Conservation (phyloP, 2,113 vertebrate species). For the Gavialis gangeticus region DNA sequence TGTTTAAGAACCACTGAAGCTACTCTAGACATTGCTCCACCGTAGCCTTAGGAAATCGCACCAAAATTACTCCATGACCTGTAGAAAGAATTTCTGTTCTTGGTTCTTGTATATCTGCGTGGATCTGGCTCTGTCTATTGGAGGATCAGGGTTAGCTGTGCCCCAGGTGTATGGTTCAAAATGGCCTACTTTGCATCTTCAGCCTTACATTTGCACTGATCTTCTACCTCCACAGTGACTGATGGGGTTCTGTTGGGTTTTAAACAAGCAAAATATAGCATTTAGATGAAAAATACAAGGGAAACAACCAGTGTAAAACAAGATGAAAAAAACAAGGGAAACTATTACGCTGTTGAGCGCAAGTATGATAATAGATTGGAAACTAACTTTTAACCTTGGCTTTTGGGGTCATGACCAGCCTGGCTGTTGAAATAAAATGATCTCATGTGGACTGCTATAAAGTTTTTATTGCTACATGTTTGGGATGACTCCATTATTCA, state of each 20-base stretch:
- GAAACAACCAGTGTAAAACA: neutral
- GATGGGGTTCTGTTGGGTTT: too few relatives aligned
- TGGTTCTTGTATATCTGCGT: neutral
- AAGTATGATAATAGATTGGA: neutral
- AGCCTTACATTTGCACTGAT: neutral
- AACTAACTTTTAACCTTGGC: neutral
- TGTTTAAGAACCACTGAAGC: neutral
- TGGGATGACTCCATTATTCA: neutral
- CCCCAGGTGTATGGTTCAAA: neutral
- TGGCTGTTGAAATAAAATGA: neutral
- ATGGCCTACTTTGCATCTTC: neutral
- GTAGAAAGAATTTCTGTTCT: neutral
- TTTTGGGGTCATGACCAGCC: neutral
- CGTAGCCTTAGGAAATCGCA: neutral
- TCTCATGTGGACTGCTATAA: neutral
- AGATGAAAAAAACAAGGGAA: neutral
- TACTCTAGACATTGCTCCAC: neutral
- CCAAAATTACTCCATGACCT: neutral
- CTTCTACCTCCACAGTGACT: neutral
- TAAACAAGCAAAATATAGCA: too few relatives aligned
- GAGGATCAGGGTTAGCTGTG: neutral
- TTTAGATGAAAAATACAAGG: neutral
- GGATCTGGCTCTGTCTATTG: neutral
- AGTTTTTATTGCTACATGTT: neutral
- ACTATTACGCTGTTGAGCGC: neutral